Conservation (phyloP, 2,888 invertebrate species). For the Drosophila quinaria region DNA sequence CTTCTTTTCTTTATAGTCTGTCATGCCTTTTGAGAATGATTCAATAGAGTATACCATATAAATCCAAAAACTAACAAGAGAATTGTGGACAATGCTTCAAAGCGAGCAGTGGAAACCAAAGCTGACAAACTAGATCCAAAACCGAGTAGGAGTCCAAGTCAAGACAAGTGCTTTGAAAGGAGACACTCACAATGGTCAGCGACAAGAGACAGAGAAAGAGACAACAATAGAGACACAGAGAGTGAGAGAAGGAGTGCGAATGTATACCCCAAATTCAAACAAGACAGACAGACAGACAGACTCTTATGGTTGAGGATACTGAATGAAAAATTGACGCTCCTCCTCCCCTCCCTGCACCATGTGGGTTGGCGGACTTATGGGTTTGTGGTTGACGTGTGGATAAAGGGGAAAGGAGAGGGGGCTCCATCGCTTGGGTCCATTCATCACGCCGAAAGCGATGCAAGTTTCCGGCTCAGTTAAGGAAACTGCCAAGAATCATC, state of each 20-base stretch:
- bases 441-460: conserved; percentile 57
- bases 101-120: conserved; percentile 43
- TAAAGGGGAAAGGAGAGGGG: background rate
- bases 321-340: conserved; percentile 69
- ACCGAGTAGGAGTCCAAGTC: conserved; percentile 40
- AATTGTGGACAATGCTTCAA: conserved; percentile 50
- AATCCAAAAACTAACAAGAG: conserved; percentile 29
- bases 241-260: conserved; percentile 7
- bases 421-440: conserved; percentile 31
- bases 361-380: conserved; percentile 15
- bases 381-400: conserved; percentile 26
- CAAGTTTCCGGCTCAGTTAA: conserved; percentile 49
- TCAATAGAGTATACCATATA: conserved; percentile 5
- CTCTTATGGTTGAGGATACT: conserved; percentile 44
- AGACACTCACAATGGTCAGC: conserved; percentile 62
- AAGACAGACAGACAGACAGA: conserved; percentile 18
- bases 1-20: background rate
- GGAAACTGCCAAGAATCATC: conserved; percentile 24
- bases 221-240: conserved; percentile 2
- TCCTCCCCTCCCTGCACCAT: conserved; percentile 6
- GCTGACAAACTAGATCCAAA: conserved; percentile 45
- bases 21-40: background rate
- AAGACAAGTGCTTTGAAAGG: conserved; percentile 56
- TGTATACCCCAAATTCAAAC: conserved; percentile 49
- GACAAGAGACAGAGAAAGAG: conserved; percentile 23